phyloP scores from a whole-genome alignment of 2,797 vertebrate species.

The Sebastes itinus region DNA sequence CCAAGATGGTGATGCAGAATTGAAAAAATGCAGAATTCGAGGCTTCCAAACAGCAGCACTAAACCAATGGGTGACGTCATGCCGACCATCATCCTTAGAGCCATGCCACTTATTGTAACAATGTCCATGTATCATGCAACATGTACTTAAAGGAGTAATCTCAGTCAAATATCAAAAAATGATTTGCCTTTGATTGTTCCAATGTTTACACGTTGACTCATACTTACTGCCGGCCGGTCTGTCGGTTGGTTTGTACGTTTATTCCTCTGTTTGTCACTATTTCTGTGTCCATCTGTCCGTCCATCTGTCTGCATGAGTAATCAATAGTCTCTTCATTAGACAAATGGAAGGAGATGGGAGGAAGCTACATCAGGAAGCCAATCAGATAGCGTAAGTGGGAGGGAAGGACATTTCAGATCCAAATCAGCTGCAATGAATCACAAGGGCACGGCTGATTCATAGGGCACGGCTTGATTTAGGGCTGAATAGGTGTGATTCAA shows the following conservation, averaged over 20 bases:
- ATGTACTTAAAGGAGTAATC: background rate
- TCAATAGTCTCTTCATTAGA: slow-evolving; percentile 79
- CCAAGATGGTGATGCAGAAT: too few species aligned
- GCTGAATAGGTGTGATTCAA: slow-evolving; percentile 50
- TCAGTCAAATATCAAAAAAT: background rate
- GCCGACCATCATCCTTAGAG: background rate
- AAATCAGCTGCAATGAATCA: slow-evolving; percentile 74
- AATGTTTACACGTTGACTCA: background rate
- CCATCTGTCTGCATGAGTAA: slow-evolving; percentile 61
- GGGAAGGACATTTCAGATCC: slow-evolving; percentile 73
- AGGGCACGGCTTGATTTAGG: slow-evolving; percentile 62
- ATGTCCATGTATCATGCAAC: background rate
- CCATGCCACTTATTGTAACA: background rate
- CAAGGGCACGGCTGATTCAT: slow-evolving; percentile 74
- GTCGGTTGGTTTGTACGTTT: slow-evolving; percentile 8
- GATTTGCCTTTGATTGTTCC: background rate
- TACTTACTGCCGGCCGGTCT: background rate
- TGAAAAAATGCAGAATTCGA: too few species aligned
- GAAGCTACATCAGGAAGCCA: slow-evolving; percentile 64
- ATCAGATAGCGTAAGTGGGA: slow-evolving; percentile 72
- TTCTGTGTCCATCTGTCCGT: slow-evolving; percentile 58
- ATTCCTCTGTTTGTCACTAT: slow-evolving; percentile 29
- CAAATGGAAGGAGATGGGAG: slow-evolving; percentile 74
- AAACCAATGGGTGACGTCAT: too few species aligned
- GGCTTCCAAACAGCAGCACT: too few species aligned